A percentile compares a stretch with the other conserved stretches of the same genome.
Conservation (phyloP, 2,113 vertebrate genomes). For the Rhabdornis inornatus region DNA sequence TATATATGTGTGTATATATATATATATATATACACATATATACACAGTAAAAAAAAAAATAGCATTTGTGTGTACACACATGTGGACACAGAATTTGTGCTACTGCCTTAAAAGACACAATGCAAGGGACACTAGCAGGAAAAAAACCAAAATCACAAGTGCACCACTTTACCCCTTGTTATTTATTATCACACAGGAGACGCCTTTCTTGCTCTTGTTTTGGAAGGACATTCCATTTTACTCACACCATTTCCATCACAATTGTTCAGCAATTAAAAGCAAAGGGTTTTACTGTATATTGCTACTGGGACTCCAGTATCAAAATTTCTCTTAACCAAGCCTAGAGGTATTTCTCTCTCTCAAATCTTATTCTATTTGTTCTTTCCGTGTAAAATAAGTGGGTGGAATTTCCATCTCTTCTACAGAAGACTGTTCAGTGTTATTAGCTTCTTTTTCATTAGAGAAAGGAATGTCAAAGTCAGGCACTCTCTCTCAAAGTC, state of each 20-base stretch:
- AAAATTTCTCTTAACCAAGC: slow-evolving; percentile 30
- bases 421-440: neutral
- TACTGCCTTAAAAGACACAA: neutral
- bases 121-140: neutral
- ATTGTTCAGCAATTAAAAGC: slow-evolving; percentile 60
- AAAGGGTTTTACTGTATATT: slow-evolving; percentile 37
- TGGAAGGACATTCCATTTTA: slow-evolving; percentile 41
- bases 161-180: neutral
- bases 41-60: neutral
- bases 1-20: too few relatives aligned
- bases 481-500: neutral
- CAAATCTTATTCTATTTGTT: slow-evolving; percentile 4
- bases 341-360: slow-evolving; percentile 29
- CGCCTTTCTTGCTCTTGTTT: neutral
- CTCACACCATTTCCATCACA: slow-evolving; percentile 37
- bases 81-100: neutral
- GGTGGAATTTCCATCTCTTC: neutral
- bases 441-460: slow-evolving; percentile 24
- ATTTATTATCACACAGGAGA: neutral
- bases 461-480: slow-evolving; percentile 1
- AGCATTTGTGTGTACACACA: fast-evolving
- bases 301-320: slow-evolving; percentile 18
- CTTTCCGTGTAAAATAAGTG: neutral
- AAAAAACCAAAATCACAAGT: neutral
- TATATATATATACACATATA: too few relatives aligned